phyloP scores from a whole-genome alignment of 92 coral and sea anemone species.

The Palythoa grandis region DNA sequence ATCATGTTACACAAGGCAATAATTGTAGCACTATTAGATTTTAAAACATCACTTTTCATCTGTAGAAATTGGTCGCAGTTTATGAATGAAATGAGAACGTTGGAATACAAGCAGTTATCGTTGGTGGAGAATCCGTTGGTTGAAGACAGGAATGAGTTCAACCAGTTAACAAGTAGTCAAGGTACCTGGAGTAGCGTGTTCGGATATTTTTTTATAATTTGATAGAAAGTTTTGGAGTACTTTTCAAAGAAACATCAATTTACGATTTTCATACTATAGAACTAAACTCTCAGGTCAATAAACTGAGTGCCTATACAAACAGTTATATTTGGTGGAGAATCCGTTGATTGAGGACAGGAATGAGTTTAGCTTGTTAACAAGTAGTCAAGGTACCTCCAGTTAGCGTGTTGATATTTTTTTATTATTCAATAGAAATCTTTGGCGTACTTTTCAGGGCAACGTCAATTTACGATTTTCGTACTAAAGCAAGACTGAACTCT shows the following conservation, averaged over 20 bases:
- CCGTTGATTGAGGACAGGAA: constrained; percentile 70
- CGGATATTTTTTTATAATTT: no score
- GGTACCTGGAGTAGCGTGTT: neutral
- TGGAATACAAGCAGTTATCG: constrained; percentile 82
- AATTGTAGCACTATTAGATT: no score
- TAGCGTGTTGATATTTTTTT: neutral
- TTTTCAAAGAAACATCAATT: no score
- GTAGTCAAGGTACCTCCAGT: constrained; percentile 3
- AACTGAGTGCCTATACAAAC: constrained; percentile 49
- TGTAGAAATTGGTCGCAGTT: constrained; percentile 91
- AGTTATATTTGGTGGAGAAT: constrained; percentile 78
- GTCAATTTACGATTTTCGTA: neutral
- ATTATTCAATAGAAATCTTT: no score
- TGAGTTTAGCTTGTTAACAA: constrained; percentile 29
- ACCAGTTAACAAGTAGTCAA: constrained; percentile 37
- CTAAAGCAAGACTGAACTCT: neutral
- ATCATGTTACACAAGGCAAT: no score
- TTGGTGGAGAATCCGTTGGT: constrained; percentile 89
- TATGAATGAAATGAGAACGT: constrained; percentile 90
- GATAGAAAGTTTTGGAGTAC: no score
- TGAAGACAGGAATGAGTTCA: constrained; percentile 47
- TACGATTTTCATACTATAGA: no score
- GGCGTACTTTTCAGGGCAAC: neutral
- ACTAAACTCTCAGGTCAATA: no score
- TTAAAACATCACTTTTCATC: neutral